A percentile compares a stretch with the other conserved stretches of the same genome.
Evolutionary conservation across 1,140 invertebrate species (phyloP).

Genomic region (Pristionchus pacificus): DNA sequence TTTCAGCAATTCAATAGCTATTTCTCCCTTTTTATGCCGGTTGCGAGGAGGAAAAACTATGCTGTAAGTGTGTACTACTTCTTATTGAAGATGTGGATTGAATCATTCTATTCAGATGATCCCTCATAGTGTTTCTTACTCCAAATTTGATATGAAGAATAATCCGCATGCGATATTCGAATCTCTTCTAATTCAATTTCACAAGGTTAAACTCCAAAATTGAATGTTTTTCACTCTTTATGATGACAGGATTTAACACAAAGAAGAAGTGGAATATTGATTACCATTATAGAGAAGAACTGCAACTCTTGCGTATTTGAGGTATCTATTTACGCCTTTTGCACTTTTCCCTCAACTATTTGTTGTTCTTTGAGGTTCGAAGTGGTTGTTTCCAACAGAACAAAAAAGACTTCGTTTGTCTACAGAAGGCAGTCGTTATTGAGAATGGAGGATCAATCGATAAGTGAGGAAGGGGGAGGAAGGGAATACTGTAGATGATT

Average conservation of each 20-base stretch:
- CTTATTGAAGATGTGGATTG: background rate
- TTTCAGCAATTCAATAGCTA: background rate
- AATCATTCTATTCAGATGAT: background rate
- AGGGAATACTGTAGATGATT: too few species aligned
- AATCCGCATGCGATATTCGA: background rate
- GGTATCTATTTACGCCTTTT: background rate
- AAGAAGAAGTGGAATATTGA: background rate
- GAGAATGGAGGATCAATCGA: background rate
- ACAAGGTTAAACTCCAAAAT: background rate
- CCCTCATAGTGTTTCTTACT: background rate
- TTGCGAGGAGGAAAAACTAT: background rate
- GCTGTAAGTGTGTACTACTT: background rate
- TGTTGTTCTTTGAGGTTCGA: background rate
- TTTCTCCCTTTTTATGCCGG: background rate
- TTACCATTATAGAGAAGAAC: background rate
- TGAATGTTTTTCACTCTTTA: background rate
- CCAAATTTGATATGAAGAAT: background rate
- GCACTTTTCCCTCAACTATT: too few species aligned
- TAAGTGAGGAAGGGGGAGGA: background rate
- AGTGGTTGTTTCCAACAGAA: too few species aligned
- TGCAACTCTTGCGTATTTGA: background rate
- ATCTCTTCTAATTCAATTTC: background rate
- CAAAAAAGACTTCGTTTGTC: background rate
- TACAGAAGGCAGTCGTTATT: background rate
- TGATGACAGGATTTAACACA: background rate